These are phyloP conservation scores for Serripes groenlandicus DNA, from an alignment of 2,888 invertebrate species.

Conservation along the genomic window DNA sequence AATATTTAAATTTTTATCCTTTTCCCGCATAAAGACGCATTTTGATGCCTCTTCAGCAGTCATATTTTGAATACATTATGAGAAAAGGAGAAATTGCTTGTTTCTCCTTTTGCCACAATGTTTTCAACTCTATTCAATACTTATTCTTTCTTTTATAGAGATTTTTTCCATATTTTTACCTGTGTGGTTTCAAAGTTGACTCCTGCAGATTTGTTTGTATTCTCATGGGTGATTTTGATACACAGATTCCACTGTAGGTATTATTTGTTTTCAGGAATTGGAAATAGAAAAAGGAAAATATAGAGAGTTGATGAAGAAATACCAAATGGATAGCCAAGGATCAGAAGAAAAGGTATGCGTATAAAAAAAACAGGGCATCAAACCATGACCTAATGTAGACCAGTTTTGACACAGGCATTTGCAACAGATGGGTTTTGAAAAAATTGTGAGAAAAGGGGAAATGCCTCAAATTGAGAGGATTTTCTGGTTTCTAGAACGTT, in stretches of 20 bases:
- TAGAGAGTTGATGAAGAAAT: slow-evolving; percentile 82
- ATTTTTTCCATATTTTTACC: too few relatives aligned
- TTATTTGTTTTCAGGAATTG: slow-evolving; percentile 77
- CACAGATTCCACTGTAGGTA: too few relatives aligned
- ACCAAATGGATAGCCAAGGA: slow-evolving; percentile 77
- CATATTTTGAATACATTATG: not conserved
- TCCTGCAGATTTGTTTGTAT: too few relatives aligned
- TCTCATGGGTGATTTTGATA: too few relatives aligned
- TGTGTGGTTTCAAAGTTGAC: not conserved
- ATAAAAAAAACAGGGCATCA: too few relatives aligned
- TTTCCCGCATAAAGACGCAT: not conserved
- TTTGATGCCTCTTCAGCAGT: not conserved
- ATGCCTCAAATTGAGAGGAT: too few relatives aligned
- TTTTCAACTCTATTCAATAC: not conserved
- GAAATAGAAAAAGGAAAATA: slow-evolving; percentile 85
- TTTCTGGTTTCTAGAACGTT: too few relatives aligned
- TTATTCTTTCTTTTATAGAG: not conserved
- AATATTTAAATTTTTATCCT: too few relatives aligned
- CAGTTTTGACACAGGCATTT: too few relatives aligned
- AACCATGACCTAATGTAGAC: too few relatives aligned
- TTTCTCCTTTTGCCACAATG: not conserved
- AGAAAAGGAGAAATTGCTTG: slow-evolving; percentile 3
- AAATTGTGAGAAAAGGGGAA: too few relatives aligned
- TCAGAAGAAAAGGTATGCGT: slow-evolving; percentile 76
- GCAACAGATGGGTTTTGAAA: too few relatives aligned